Evolutionary conservation across 2,888 invertebrate species (phyloP).

Genomic region (Automeris io): DNA sequence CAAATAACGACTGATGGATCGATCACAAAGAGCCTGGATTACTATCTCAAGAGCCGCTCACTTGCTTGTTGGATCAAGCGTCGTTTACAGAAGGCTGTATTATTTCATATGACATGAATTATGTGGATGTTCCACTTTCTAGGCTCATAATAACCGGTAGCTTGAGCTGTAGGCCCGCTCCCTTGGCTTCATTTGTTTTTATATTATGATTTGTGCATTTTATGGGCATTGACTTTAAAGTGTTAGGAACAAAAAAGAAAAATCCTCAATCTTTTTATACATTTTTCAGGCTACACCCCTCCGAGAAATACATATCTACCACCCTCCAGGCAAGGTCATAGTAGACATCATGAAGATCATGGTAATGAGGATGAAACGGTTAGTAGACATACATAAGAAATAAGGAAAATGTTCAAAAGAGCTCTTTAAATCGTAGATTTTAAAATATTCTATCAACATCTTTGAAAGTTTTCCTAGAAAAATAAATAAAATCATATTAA

Average conservation of each 20-base stretch:
- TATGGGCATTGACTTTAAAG: background rate
- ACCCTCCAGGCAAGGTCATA: background rate
- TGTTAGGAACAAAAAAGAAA: background rate
- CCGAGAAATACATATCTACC: background rate
- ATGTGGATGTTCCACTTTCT: no score
- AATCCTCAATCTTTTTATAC: background rate
- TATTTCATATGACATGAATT: background rate
- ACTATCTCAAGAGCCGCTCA: no score
- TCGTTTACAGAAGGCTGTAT: no score
- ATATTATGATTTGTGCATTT: background rate
- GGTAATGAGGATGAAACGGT: constrained; percentile 1
- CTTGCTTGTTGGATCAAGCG: no score
- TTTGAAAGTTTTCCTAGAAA: background rate
- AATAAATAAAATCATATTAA: background rate
- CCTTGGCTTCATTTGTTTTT: background rate
- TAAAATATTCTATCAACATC: background rate
- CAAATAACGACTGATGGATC: no score
- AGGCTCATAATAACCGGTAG: background rate
- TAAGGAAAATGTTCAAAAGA: background rate
- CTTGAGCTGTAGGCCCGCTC: background rate
- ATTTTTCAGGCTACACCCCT: background rate
- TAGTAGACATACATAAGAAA: background rate
- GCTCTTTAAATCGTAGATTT: background rate
- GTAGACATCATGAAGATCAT: background rate
- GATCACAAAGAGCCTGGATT: no score